Evolutionary conservation across 2,113 vertebrate species (phyloP).

Genomic region (Tetrax tetrax): DNA sequence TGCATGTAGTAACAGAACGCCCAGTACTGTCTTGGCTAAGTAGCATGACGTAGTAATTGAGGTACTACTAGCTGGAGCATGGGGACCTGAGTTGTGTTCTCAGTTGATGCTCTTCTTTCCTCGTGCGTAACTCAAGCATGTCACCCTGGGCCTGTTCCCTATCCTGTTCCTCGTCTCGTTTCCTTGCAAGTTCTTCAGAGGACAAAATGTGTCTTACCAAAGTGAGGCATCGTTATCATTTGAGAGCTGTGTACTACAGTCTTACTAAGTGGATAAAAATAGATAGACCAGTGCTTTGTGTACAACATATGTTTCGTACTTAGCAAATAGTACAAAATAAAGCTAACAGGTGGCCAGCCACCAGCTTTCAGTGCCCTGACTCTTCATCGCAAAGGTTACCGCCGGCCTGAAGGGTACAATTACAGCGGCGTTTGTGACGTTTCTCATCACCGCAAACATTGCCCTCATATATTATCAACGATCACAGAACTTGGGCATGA

Average conservation of each 20-base stretch:
- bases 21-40: background rate
- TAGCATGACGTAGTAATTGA: background rate
- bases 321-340: background rate
- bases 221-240: background rate
- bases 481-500: background rate
- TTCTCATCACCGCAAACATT: background rate
- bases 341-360: background rate
- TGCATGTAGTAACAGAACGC: background rate
- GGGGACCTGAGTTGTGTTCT: background rate
- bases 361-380: background rate
- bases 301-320: background rate
- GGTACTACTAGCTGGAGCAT: background rate
- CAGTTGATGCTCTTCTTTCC: background rate
- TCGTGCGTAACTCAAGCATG: background rate
- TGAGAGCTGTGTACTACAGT: background rate
- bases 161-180: background rate
- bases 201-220: background rate
- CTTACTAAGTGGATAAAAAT: background rate
- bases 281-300: background rate
- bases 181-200: background rate
- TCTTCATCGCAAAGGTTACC: background rate
- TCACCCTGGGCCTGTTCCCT: background rate
- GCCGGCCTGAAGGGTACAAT: background rate
- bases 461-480: accelerated
- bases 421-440: background rate